A percentile compares a stretch with the other conserved stretches of the same genome.
phyloP scores from a whole-genome alignment of 2,888 invertebrate genomes.

The Ommatoiulus sabulosus region DNA sequence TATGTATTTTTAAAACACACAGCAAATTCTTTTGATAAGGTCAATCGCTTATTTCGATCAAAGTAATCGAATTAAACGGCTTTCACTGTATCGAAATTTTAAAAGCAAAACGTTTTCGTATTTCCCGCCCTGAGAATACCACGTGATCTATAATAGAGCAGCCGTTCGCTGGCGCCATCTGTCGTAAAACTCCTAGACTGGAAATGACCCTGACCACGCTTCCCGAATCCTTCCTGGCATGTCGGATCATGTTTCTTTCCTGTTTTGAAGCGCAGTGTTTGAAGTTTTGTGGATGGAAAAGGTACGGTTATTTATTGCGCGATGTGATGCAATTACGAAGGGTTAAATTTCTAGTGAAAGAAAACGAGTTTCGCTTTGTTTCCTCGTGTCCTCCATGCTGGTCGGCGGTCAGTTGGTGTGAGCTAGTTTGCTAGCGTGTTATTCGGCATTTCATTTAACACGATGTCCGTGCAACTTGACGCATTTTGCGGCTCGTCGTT shows the following conservation, averaged over 20 bases:
- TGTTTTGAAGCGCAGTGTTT: background rate
- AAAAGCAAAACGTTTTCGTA: background rate
- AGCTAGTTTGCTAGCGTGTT: background rate
- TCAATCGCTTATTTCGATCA: background rate
- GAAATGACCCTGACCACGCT: background rate
- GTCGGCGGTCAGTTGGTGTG: background rate
- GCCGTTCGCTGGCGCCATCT: background rate
- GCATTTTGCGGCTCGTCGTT: conserved; percentile 12
- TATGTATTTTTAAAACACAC: too few relatives aligned
- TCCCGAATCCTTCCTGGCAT: background rate
- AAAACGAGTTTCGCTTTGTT: background rate
- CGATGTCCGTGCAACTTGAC: background rate
- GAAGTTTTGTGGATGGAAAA: background rate
- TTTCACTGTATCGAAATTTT: background rate
- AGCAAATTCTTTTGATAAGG: background rate
- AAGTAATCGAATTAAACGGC: too few relatives aligned
- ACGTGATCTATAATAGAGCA: background rate
- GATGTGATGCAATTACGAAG: background rate
- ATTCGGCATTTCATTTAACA: background rate
- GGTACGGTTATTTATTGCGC: background rate
- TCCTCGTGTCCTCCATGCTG: background rate
- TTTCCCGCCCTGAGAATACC: background rate
- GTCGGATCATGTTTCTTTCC: conserved; percentile 28
- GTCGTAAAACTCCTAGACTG: background rate
- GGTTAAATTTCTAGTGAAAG: background rate